These are phyloP conservation scores for Oxyteleia sp. DNA, from an alignment of 2,888 invertebrate species.

Conservation along the genomic window DNA sequence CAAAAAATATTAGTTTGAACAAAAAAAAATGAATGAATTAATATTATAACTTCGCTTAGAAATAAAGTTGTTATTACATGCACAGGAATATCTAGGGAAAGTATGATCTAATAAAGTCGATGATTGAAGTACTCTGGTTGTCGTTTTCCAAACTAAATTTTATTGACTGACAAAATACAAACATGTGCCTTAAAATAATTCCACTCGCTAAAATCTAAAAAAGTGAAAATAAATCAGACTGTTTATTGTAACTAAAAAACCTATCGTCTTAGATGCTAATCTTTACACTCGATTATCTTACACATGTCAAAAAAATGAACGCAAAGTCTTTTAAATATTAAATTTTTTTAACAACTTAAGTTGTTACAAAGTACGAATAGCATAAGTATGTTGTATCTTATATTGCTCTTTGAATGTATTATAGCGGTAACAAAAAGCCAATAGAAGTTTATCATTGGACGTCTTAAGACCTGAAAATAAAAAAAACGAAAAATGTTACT, in stretches of 20 bases:
- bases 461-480: constrained; percentile 30
- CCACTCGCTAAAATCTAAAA: constrained; percentile 51
- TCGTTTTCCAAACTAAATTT: constrained; percentile 47
- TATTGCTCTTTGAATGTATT: constrained; percentile 21
- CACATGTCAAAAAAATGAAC: constrained; percentile 55
- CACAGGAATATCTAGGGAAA: constrained; percentile 2
- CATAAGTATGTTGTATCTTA: constrained; percentile 42
- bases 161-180: constrained; percentile 66
- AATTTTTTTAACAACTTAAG: constrained; percentile 23
- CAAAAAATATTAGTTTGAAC: too few species aligned
- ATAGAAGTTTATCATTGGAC: constrained; percentile 29
- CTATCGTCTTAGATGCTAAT: constrained; percentile 35
- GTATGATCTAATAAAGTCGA: constrained; percentile 5
- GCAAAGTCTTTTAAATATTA: constrained; percentile 31
- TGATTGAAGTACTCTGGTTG: constrained; percentile 28
- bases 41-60: too few species aligned
- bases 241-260: constrained; percentile 41
- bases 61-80: constrained; percentile 1
- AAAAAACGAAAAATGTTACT: too few species aligned
- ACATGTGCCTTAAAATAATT: constrained; percentile 52
- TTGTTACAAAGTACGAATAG: constrained; percentile 44
- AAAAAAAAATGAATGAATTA: too few species aligned
- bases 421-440: constrained; percentile 32
- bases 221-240: constrained; percentile 44
- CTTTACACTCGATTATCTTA: constrained; percentile 47